These are phyloP conservation scores for Ectemnius lituratus DNA, from an alignment of 2,888 invertebrate species.

Conservation along the genomic window DNA sequence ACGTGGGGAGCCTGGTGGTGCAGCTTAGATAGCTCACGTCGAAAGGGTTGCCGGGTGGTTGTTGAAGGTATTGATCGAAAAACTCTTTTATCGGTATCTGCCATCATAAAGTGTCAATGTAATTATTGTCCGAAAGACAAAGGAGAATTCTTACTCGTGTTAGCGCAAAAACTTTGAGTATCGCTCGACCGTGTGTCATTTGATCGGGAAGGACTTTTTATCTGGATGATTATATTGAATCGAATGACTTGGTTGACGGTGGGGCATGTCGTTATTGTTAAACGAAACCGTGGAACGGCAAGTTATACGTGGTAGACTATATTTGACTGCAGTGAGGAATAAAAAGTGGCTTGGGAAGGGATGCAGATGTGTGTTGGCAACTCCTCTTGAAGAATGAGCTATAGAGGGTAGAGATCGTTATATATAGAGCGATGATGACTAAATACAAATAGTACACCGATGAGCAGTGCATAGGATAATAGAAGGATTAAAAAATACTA, in stretches of 20 bases:
- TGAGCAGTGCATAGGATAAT: constrained; percentile 57
- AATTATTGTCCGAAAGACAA: too few relatives aligned
- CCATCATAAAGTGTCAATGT: too few relatives aligned
- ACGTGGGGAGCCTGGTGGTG: too few relatives aligned
- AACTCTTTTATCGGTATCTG: too few relatives aligned
- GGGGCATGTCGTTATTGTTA: neutral
- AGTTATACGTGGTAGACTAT: constrained; percentile 44
- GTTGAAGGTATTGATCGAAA: too few relatives aligned
- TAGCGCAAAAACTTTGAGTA: too few relatives aligned
- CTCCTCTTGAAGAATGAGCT: constrained; percentile 46
- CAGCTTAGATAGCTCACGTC: too few relatives aligned
- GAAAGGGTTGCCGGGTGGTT: too few relatives aligned
- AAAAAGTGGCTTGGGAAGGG: constrained; percentile 62
- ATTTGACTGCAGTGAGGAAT: constrained; percentile 18
- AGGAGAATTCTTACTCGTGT: too few relatives aligned
- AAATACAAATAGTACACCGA: constrained; percentile 45
- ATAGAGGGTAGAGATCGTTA: constrained; percentile 46
- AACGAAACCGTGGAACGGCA: constrained; percentile 7
- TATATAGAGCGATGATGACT: constrained; percentile 43
- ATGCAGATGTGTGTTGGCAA: constrained; percentile 50
- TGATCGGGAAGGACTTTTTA: neutral
- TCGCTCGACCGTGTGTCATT: too few relatives aligned
- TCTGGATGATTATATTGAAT: neutral
- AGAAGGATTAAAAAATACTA: constrained; percentile 49
- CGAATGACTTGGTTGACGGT: neutral